Percentiles rank a stretch among this genome's conserved stretches.
These are phyloP conservation scores for Panurus biarmicus DNA, from an alignment of 2,113 vertebrate species.

Conservation along the genomic window DNA sequence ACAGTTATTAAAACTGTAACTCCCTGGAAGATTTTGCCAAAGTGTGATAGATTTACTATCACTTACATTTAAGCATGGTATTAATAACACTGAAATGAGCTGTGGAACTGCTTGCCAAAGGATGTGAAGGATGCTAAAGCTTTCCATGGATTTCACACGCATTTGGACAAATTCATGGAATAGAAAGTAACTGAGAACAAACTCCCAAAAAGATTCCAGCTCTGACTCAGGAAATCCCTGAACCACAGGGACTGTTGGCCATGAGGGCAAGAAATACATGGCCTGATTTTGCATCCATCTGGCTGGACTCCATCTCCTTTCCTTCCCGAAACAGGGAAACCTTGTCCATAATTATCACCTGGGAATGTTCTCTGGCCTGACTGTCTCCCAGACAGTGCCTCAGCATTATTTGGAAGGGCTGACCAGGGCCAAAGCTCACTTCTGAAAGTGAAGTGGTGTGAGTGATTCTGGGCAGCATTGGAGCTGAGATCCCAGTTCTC, in stretches of 20 bases:
- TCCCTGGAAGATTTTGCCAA: background rate
- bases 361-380: background rate
- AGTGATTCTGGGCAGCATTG: rapidly evolving
- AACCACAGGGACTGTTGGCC: background rate
- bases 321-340: background rate
- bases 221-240: background rate
- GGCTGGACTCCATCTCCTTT: background rate
- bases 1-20: background rate
- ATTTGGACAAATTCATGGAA: background rate
- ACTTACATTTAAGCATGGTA: background rate
- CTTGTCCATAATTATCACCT: background rate
- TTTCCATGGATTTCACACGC: background rate
- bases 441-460: background rate
- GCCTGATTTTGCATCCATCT: background rate
- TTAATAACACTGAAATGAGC: background rate
- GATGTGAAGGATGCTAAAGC: background rate
- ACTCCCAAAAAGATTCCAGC: background rate
- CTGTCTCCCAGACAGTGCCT: background rate
- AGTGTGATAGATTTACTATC: background rate
- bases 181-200: background rate
- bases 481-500: background rate
- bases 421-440: background rate
- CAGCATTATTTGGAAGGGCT: background rate
- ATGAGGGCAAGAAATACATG: background rate
- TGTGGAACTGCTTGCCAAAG: background rate